Conservation (phyloP, 2,888 invertebrate genomes). For the Entomobrya proxima region DNA sequence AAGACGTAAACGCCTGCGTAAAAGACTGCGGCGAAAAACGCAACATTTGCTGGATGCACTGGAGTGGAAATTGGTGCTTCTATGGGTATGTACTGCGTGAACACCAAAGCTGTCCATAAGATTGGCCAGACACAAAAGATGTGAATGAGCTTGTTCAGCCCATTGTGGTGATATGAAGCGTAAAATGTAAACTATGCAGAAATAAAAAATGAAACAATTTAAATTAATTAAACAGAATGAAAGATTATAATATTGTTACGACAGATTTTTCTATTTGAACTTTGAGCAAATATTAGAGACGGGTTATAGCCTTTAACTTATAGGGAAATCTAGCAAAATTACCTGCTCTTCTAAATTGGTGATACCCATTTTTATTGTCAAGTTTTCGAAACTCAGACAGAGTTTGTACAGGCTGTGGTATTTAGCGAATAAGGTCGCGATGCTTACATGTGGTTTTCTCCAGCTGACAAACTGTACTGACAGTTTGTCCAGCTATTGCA, state of each 20-base stretch:
- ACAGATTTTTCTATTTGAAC: too few relatives aligned
- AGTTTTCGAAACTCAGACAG: too few relatives aligned
- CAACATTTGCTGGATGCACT: constrained; percentile 72
- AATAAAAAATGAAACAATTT: background rate
- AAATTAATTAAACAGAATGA: background rate
- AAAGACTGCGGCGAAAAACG: constrained; percentile 68
- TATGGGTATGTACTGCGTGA: constrained; percentile 68
- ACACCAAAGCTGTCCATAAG: constrained; percentile 73
- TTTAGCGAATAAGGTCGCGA: too few relatives aligned
- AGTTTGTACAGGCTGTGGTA: too few relatives aligned
- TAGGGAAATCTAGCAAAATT: background rate
- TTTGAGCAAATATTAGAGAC: too few relatives aligned
- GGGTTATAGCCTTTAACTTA: too few relatives aligned
- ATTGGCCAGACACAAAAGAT: constrained; percentile 75
- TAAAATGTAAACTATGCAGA: constrained; percentile 73
- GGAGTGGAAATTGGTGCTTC: constrained; percentile 62
- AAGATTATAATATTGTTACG: too few relatives aligned
- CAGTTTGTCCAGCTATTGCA: background rate
- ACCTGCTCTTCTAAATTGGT: constrained; percentile 74
- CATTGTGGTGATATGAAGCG: constrained; percentile 75
- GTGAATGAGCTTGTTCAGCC: constrained; percentile 74
- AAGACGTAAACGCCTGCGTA: constrained; percentile 72
- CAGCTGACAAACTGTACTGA: constrained; percentile 17
- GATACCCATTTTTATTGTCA: constrained; percentile 67
- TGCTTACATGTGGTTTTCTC: background rate